Evolutionary conservation across 2,113 vertebrate species (phyloP), one percentile per base, ranked within the genome.

Genomic region (Caracal caracal): DNA sequence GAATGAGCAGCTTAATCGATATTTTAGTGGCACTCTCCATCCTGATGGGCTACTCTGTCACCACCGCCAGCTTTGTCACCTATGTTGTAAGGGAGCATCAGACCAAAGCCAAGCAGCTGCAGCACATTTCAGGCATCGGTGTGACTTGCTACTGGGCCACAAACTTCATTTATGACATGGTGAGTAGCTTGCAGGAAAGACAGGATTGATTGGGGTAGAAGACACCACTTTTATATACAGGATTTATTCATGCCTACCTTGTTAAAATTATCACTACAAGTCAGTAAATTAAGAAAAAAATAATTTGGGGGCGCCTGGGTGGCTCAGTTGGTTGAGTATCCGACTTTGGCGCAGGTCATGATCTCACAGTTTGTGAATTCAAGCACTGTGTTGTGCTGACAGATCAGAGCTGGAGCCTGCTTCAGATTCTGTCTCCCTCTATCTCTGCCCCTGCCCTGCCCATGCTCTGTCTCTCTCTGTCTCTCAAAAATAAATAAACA

Each of bases 131-230:
- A 17, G 99, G 99, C 97, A 97, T 99, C 7, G 98, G 99, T 0
- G 99, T 99, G 98, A 98, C 99, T 20, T 99, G 99, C 97, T 99
- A 99, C 98, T 99, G 99, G 99, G 96, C 98, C 83, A 99, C 99
- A 78, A 99, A 99, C 98, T 99, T 99, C 99, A 47, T 99, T 94
- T 99, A 99, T 84, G 99, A 99, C 97, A 99, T 99, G 99, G 99
- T 99, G 99, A 99, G 98, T 98, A 89, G 95, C 87, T 97, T 88
- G 56, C 70, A 87, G 51, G 43, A 71, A 65, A 94, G 76, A 90
- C 9, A 82, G 37, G 11, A 37, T 90, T 75, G n/a, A 37, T n/a
- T 68, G 22, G 65, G 56, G 82, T 33, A 56, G 70, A 68, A 65
- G 28, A 43, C 3, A 63, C 17, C 16, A 6, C 82, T 91, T 97